phyloP scores from a whole-genome alignment of 2,888 invertebrate species.

The Drosophila maculinotata region DNA sequence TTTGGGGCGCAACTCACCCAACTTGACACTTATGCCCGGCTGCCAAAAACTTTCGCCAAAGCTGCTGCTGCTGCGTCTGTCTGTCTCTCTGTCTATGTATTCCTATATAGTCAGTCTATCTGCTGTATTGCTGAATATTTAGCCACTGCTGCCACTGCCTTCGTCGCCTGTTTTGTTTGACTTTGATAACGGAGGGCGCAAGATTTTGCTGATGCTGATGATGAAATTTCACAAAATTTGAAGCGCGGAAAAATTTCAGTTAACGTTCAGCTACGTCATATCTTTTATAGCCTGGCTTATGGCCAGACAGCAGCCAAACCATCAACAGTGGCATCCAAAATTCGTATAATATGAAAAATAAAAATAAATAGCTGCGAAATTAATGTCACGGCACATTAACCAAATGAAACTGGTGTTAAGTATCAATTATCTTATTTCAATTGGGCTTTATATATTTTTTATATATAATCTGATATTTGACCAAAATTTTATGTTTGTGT shows the following conservation, averaged over 20 bases:
- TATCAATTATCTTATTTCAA: constrained; percentile 9
- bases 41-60: constrained; percentile 5
- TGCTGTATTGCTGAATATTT: constrained; percentile 22
- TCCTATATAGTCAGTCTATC: constrained; percentile 2
- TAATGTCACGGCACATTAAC: not conserved
- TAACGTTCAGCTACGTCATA: constrained; percentile 57
- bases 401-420: constrained; percentile 3
- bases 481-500: not conserved
- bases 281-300: constrained; percentile 54
- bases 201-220: constrained; percentile 48
- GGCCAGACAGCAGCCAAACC: constrained; percentile 7
- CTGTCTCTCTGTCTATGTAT: constrained; percentile 3
- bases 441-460: not conserved
- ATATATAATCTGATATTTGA: not conserved
- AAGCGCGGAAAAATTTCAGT: constrained; percentile 72
- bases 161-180: constrained; percentile 52
- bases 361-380: not conserved
- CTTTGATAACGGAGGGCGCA: constrained; percentile 54
- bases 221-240: constrained; percentile 69
- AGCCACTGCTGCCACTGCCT: constrained; percentile 5
- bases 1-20: not conserved
- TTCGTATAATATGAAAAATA: not conserved
- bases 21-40: constrained; percentile 12
- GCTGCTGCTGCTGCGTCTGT: no score
- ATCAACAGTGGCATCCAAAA: constrained; percentile 7